Conservation (phyloP, 2,113 vertebrate species). For the Cheirogaleus medius region DNA sequence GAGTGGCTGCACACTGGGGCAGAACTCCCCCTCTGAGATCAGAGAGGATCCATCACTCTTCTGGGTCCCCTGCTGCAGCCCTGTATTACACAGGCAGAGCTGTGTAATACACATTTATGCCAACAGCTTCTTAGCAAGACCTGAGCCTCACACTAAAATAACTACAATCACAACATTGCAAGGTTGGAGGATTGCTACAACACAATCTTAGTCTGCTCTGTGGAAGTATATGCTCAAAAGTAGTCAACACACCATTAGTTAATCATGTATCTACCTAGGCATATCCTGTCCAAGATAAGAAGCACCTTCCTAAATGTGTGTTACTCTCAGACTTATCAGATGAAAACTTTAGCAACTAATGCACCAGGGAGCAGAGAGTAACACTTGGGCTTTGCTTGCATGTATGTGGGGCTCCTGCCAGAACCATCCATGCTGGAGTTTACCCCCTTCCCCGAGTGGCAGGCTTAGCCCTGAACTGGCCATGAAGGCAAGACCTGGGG, state of each 20-base stretch:
- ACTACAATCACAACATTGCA: accelerated
- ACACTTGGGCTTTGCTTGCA: background rate
- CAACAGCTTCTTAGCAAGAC: background rate
- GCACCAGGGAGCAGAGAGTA: background rate
- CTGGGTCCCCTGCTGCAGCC: background rate
- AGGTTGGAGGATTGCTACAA: background rate
- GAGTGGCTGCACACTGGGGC: background rate
- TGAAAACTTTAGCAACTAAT: background rate
- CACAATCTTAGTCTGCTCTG: background rate
- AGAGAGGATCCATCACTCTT: background rate
- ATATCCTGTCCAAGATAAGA: background rate
- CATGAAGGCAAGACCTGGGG: background rate
- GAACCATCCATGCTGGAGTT: background rate
- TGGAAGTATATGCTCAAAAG: background rate
- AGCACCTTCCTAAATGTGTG: background rate
- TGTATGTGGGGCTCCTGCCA: background rate
- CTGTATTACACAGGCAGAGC: background rate
- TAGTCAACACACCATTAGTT: background rate
- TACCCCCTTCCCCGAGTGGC: background rate
- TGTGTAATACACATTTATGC: background rate
- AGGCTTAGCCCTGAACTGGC: background rate
- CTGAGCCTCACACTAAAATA: background rate
- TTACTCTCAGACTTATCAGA: background rate
- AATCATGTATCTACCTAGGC: background rate
- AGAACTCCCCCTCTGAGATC: background rate